Percentiles rank a stretch among this genome's conserved stretches.
Evolutionary conservation across 2,113 vertebrate genomes (phyloP).

Genomic region (Tiliqua scincoides): DNA sequence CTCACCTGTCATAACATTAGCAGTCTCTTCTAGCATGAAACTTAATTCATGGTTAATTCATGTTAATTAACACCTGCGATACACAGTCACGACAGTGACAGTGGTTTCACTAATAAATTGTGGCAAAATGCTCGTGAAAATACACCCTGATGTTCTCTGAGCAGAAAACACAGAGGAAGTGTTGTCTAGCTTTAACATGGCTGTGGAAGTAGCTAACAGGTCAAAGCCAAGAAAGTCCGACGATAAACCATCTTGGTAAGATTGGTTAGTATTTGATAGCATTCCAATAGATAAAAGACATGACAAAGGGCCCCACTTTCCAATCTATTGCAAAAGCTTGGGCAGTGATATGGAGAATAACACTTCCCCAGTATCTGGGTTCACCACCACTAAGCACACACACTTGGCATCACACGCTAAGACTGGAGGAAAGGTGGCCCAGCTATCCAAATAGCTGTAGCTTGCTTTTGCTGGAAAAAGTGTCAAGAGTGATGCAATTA

Average conservation of each 20-base stretch:
- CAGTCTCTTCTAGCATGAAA: too few species aligned
- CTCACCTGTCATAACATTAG: too few species aligned
- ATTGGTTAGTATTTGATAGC: neutral
- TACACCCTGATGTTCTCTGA: neutral
- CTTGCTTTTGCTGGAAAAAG: neutral
- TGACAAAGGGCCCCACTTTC: neutral
- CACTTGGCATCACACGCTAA: neutral
- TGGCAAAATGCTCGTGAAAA: neutral
- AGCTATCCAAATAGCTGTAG: neutral
- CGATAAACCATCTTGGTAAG: neutral
- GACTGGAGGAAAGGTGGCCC: neutral
- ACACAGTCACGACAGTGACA: neutral
- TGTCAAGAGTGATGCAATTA: too few species aligned
- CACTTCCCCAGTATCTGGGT: neutral
- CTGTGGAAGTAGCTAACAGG: neutral
- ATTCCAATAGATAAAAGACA: neutral
- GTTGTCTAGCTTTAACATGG: neutral
- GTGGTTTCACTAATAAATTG: too few species aligned
- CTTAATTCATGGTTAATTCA: too few species aligned
- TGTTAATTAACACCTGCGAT: too few species aligned
- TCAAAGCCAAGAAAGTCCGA: neutral
- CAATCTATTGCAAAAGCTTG: neutral
- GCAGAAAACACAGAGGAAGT: too few species aligned
- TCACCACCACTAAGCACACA: neutral
- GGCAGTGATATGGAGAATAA: neutral